A percentile compares a stretch with the other conserved stretches of the same genome.
Conservation (phyloP, 2,113 vertebrate genomes). For the Camelus dromedarius region DNA sequence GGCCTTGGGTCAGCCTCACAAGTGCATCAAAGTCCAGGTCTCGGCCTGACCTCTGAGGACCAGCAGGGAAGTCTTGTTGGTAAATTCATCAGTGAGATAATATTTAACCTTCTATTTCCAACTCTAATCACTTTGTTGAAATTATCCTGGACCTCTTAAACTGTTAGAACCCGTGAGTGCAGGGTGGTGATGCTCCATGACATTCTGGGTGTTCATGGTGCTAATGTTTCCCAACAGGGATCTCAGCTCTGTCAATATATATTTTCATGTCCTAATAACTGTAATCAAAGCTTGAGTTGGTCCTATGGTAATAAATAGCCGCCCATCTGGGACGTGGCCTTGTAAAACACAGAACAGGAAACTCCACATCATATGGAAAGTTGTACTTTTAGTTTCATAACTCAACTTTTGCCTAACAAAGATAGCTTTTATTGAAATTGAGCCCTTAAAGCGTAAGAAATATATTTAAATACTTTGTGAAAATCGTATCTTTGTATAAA, state of each 20-base stretch:
- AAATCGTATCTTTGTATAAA: slow-evolving; percentile 58
- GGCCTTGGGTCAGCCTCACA: neutral
- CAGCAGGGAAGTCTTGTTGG: neutral
- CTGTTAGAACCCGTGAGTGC: neutral
- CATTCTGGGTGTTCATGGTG: slow-evolving; percentile 51
- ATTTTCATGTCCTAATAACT: slow-evolving; percentile 77
- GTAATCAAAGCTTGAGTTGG: slow-evolving; percentile 64
- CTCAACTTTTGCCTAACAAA: slow-evolving; percentile 84
- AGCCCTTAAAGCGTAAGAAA: slow-evolving; percentile 64
- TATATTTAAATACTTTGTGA: slow-evolving; percentile 71
- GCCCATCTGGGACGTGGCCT: slow-evolving; percentile 76
- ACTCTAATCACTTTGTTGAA: neutral
- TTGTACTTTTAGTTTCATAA: slow-evolving; percentile 89
- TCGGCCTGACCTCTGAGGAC: neutral
- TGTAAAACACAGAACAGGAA: slow-evolving; percentile 87
- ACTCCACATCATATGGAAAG: slow-evolving; percentile 87
- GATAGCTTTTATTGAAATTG: slow-evolving; percentile 73
- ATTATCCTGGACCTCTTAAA: neutral
- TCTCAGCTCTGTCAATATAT: slow-evolving; percentile 72
- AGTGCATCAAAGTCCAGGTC: neutral
- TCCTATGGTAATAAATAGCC: slow-evolving; percentile 72
- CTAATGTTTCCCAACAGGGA: slow-evolving; percentile 63
- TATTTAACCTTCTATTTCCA: slow-evolving; percentile 38
- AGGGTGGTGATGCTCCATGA: neutral
- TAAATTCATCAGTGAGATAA: slow-evolving; percentile 20